These are phyloP conservation scores for Radopholus similis DNA, from an alignment of 1,140 invertebrate genomes.

Conservation along the genomic window DNA sequence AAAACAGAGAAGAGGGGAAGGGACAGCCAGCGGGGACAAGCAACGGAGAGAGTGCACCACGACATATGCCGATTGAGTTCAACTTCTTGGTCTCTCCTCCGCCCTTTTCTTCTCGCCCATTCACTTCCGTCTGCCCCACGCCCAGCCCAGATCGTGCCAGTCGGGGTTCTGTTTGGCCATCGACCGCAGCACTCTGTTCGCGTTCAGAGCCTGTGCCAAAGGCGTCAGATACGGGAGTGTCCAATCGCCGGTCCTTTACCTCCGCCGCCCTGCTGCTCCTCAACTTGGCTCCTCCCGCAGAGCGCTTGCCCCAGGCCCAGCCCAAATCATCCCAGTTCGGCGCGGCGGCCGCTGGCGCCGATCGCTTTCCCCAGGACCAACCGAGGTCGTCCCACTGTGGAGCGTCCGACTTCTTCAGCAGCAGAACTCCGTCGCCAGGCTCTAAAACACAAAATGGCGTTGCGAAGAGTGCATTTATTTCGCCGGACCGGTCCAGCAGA, in stretches of 20 bases:
- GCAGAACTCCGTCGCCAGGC: not conserved
- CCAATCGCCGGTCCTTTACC: no score
- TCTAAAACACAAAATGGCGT: not conserved
- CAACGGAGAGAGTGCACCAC: no score
- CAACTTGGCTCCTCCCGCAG: conserved; percentile 5
- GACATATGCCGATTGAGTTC: no score
- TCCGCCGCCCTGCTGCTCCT: not conserved
- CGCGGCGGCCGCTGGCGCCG: not conserved
- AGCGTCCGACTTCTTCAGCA: conserved; percentile 18
- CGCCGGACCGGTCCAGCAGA: not conserved
- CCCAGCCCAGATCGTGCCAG: conserved; percentile 45
- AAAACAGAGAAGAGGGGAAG: no score
- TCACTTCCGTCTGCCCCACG: conserved; percentile 36
- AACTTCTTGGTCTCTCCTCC: not conserved
- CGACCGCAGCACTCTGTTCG: conserved; percentile 6
- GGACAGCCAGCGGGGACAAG: no score
- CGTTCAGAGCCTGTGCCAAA: not conserved
- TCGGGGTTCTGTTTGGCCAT: conserved; percentile 36
- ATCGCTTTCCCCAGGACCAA: conserved; percentile 38
- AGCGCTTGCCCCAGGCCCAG: conserved; percentile 19
- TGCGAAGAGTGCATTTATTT: not conserved
- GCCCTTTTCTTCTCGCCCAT: not conserved
- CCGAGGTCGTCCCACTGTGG: conserved; percentile 36
- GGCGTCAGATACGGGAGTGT: not conserved
- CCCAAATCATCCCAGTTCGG: conserved; percentile 13